Base-by-base conservation (phyloP, 2,797 vertebrate species). In the Masticophis lateralis region DNA sequence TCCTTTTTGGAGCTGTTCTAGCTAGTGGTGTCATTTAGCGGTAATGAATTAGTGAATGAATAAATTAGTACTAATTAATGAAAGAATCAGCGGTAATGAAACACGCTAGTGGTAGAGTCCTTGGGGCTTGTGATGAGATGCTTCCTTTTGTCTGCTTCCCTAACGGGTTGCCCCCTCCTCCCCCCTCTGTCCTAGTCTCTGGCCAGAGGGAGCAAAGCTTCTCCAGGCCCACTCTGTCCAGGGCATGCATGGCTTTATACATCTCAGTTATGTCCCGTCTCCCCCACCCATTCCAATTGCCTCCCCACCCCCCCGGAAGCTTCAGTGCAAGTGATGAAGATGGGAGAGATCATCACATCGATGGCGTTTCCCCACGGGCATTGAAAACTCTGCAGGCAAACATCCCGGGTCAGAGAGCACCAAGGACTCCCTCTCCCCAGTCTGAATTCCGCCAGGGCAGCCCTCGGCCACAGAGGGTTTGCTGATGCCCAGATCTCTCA, bases 301-400 rank as follows among this genome's bases (percentile, higher is more conserved):
- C n/a, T 18, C 7, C 28, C 63, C 63, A 4, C 4, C 27, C 63
- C 61, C 61, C 60, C 51, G 1, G 56, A 13, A 32, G 63, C 5
- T 69, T 74, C 32, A 74, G 2, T 74, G 69, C 13, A 16, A 69
- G 63, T 6, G n/a, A 53, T 53, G 51, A 53, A 9, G 51, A 53
- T 53, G 51, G 51, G 51, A 53, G 51, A 69, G 63, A n/a, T n/a
- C 63, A n/a, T 66, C 27, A 5, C 28, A 5, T 5, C 0, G 10
- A n/a, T 1, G 61, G 3, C 12, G 28, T 7, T 16, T 10, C 13
- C n/a, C n/a, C 13, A 7, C 4, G 1, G 32, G 32, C 10, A 3
- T 43, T 22, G 18, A 20, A 43, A 79, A 8, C 18, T 5, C 69
- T 43, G 32, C 32, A 43, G 20, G 69, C 69, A 20, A 74, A 9